Base-by-base conservation (phyloP, 2,113 vertebrate species). In the Hippolais icterina region DNA sequence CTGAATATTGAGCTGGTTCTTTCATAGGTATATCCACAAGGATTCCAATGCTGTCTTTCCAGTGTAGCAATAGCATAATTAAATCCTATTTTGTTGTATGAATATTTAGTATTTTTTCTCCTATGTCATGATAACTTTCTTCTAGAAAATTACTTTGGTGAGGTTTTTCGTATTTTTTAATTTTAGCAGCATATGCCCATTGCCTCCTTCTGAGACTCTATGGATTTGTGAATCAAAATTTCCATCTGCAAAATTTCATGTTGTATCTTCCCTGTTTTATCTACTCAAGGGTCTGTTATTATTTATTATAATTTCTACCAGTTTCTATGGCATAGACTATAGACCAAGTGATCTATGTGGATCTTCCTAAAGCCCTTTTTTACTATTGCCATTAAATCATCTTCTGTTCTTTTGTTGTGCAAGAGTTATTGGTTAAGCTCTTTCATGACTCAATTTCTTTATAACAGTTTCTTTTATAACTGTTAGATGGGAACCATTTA, bases 361-460 rank as follows among this genome's bases (percentile, higher is more conserved):
- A 31, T 92, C 68, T 93, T 88, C 47, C 63, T 74, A 54, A 90
- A 90, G 42, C 12, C 15, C 25, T 49, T 63, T 70, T 86, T 64
- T 64, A 13, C 47, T 82, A 10, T 39, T 77, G 37, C 35, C 50
- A 56, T 66, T 91, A 94, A 93, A 91, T 93, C 56, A 74, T 27
- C 83, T 90, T 50, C 59, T 15, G 5, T 80, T 92, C 68, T 86
- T 93, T 65, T 80, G 57, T 79, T 92, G 37, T 92, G 63, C 41
- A 90, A 81, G 79, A 80, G 33, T 92, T 96, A 90, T 49, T 83
- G 90, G 71, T 69, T 81, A 54, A 94, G 37, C 24, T 70, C 35
- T 83, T 92, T 86, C n/a, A n/a, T 70, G 39, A 63, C 76, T 81
- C 75, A 88, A 33, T 86, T 90, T 80, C 66, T 80, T 90, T 89